A percentile compares a stretch with the other conserved stretches of the same genome.
Conservation (phyloP, 2,888 invertebrate species). For the Drosophila infuscata region DNA sequence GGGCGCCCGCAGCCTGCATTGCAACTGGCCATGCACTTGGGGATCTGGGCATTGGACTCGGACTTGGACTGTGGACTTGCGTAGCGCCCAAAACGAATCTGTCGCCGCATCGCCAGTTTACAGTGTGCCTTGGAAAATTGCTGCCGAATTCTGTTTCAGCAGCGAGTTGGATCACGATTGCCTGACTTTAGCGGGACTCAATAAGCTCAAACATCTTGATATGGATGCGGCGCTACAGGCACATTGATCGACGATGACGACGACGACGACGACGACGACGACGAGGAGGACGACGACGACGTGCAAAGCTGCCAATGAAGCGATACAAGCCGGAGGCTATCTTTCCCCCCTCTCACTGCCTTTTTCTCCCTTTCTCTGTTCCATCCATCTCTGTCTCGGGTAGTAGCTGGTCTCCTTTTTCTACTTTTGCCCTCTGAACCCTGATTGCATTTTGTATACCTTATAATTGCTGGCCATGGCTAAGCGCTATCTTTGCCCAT, state of each 20-base stretch:
- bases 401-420: constrained; percentile 20
- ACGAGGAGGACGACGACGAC: constrained; percentile 42
- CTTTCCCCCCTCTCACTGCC: not conserved
- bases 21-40: constrained; percentile 24
- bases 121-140: constrained; percentile 49
- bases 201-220: constrained; percentile 72
- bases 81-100: constrained; percentile 80
- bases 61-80: constrained; percentile 36
- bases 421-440: constrained; percentile 77
- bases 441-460: constrained; percentile 68
- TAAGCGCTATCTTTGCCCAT: constrained; percentile 18
- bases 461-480: constrained; percentile 73
- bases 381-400: not conserved
- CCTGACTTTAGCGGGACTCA: constrained; percentile 40
- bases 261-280: constrained; percentile 38
- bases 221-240: constrained; percentile 74
- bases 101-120: constrained; percentile 69
- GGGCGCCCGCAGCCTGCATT: constrained; percentile 43
- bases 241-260: constrained; percentile 65
- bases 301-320: constrained; percentile 81
- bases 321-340: constrained; percentile 51
- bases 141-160: constrained; percentile 62
- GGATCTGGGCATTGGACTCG: not conserved
- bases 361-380: not conserved
- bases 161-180: constrained; percentile 70